phyloP scores from a whole-genome alignment of 2,888 invertebrate species.

The Pristionchus maxplancki region DNA sequence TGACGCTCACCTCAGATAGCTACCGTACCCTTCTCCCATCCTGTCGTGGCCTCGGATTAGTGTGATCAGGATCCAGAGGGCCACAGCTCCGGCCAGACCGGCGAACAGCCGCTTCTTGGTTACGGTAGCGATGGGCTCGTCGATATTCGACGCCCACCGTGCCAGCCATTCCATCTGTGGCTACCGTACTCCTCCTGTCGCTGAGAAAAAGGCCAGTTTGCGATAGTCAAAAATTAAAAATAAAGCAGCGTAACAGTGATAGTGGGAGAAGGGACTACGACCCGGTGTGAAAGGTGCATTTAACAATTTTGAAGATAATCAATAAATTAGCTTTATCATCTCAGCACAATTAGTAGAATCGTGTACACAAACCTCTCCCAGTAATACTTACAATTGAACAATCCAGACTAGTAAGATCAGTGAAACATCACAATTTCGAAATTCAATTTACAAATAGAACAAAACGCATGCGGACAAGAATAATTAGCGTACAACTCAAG shows the following conservation, averaged over 20 bases:
- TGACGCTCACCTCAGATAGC: background rate
- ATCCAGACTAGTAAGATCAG: constrained; percentile 1
- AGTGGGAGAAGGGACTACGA: background rate
- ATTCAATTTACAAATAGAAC: background rate
- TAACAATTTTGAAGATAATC: background rate
- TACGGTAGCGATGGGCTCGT: constrained; percentile 32
- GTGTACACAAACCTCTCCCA: background rate
- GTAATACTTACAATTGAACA: background rate
- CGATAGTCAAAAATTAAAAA: no score
- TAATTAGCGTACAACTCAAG: background rate
- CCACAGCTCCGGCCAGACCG: background rate
- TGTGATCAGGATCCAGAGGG: constrained; percentile 4
- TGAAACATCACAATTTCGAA: background rate
- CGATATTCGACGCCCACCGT: background rate
- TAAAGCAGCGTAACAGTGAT: background rate
- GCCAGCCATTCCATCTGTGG: background rate
- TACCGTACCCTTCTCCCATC: constrained; percentile 9
- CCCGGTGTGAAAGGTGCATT: background rate
- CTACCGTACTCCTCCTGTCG: background rate
- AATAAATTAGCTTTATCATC: constrained; percentile 10
- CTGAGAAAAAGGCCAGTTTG: no score
- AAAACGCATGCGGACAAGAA: background rate
- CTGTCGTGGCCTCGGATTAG: constrained; percentile 27
- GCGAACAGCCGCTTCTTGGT: constrained; percentile 10
- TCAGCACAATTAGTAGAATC: background rate